Evolutionary conservation across 1,140 invertebrate genomes (phyloP), one percentile per base, ranked within the genome.

Genomic region (Oedothorax gibbosus): DNA sequence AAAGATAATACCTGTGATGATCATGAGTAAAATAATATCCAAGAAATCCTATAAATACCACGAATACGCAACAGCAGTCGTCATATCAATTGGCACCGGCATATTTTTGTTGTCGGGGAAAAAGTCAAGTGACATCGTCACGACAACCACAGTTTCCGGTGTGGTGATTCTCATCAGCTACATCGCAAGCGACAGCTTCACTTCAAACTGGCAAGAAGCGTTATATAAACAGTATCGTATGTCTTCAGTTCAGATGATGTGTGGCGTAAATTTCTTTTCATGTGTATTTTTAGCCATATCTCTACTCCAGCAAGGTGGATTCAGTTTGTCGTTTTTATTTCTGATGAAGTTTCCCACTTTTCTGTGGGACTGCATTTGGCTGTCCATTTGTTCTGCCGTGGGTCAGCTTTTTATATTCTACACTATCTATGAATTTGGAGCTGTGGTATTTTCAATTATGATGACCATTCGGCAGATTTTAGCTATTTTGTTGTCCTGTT

Each of bases 351-450:
- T 95, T 91, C 94, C 94, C 14, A 91, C 92, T 87, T 98, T 99
- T 90, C 91, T 94, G 50, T 88, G 93, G 11, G 96, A 99, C 90
- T 95, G 95, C 88, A 88, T 96, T 71, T 90, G 98, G 80, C 92
- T 98, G 72, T 97, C 97, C 68, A 90, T 96, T 66, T 97, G 95
- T 90, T 98, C 97, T 15, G 96, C 97, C 15, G 92, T 93, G 78
- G 98, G 98, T 0, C 97, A 99, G 90, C 92, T 99, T 86, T 98
- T 99, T 90, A 99, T 99, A 88, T 99, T 97, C 91, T 95, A 95
- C 89, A 99, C 98, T 21, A 98, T 99, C 88, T 93, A 96, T 62
- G 93, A 94, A 87, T 99, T 99, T 92, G 98, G 98, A 20, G 94
- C 98, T 81, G 95, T 99, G 84, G 94, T 98, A 71, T 99, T 99